Conservation (phyloP, 1,140 invertebrate genomes). For the Ditylenchus dipsaci region DNA sequence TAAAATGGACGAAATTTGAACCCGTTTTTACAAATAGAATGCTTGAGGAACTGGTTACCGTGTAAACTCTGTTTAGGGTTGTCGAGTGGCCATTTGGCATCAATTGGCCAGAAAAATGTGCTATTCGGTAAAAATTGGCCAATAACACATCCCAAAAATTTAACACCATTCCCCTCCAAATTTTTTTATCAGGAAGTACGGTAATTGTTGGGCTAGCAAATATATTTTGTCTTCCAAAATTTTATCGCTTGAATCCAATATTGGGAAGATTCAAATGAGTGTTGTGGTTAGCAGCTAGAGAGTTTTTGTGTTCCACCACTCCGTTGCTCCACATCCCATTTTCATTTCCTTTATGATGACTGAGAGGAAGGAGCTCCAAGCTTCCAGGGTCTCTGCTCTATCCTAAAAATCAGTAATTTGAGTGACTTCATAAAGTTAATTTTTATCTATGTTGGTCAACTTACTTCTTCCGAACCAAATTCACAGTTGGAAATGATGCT, state of each 20-base stretch:
- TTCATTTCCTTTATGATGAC: constrained; percentile 42
- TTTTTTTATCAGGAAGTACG: too few relatives aligned
- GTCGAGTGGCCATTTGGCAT: too few relatives aligned
- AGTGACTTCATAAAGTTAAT: neutral
- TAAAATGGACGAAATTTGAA: too few relatives aligned
- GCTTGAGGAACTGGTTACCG: too few relatives aligned
- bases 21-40: too few relatives aligned
- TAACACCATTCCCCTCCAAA: too few relatives aligned
- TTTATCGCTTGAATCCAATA: neutral
- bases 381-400: constrained; percentile 22
- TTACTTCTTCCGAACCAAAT: constrained; percentile 23
- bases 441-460: constrained; percentile 11
- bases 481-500: constrained; percentile 26
- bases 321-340: constrained; percentile 26
- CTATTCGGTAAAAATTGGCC: too few relatives aligned
- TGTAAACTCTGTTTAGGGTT: too few relatives aligned
- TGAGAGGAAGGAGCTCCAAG: constrained; percentile 35
- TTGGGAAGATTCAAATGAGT: neutral
- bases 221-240: neutral
- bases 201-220: too few relatives aligned
- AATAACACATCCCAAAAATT: too few relatives aligned
- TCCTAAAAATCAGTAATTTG: constrained; percentile 34
- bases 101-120: too few relatives aligned
- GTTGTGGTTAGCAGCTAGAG: constrained; percentile 4
- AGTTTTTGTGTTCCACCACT: constrained; percentile 6